Conservation (phyloP, 2,113 vertebrate genomes). For the Rhineura floridana region DNA sequence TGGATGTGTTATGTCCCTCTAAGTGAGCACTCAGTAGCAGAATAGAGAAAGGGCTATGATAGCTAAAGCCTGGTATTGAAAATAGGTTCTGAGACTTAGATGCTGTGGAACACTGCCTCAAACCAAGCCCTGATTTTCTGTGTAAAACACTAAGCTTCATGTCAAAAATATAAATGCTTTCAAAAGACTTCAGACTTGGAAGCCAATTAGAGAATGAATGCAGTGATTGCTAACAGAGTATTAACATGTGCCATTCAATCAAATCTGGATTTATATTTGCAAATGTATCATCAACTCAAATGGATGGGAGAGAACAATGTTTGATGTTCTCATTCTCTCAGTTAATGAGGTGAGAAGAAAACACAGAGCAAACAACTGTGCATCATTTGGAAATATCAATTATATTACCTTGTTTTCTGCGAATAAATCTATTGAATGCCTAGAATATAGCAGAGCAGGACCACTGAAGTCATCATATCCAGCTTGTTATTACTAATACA, state of each 20-base stretch:
- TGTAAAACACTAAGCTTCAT: not conserved
- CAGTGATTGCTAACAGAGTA: constrained; percentile 19
- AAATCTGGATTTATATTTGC: constrained; percentile 10
- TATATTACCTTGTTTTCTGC: not conserved
- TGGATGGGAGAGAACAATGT: not conserved
- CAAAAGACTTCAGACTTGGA: not conserved
- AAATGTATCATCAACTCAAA: constrained; percentile 24
- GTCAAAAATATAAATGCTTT: constrained; percentile 1
- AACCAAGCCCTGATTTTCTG: not conserved
- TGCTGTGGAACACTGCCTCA: not conserved
- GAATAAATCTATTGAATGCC: not conserved
- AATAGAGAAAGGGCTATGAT: not conserved
- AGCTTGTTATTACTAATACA: not conserved
- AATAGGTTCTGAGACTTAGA: not conserved
- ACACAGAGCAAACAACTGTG: constrained; percentile 46
- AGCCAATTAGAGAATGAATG: not conserved
- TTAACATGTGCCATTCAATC: constrained; percentile 8
- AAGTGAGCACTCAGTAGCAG: not conserved
- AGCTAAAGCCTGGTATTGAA: not conserved
- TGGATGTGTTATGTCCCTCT: too few relatives aligned
- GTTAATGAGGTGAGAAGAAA: constrained; percentile 54
- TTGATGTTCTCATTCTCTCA: not conserved
- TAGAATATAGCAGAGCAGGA: not conserved
- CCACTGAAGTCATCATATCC: not conserved
- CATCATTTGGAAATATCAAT: constrained; percentile 20